Evolutionary conservation across 1,140 invertebrate genomes (phyloP).

Genomic region (Bicyclus anynana): DNA sequence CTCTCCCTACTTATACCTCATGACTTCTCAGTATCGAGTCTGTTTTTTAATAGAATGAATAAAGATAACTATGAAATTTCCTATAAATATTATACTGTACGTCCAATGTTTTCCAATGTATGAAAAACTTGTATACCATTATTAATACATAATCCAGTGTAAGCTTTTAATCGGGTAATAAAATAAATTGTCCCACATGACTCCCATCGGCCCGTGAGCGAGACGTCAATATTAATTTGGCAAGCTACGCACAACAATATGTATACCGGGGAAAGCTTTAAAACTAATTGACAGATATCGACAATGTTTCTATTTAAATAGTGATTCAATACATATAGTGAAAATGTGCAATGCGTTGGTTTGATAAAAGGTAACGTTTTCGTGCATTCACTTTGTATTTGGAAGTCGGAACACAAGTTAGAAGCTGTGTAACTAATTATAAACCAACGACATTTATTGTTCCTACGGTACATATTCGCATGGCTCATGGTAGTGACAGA

Average conservation of each 20-base stretch:
- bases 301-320: constrained; percentile 29
- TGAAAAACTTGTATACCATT: constrained; percentile 38
- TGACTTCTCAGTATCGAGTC: too few species aligned
- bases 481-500: too few species aligned
- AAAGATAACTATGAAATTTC: too few species aligned
- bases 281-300: constrained; percentile 39
- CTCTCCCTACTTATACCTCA: too few species aligned
- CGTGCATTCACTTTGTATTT: too few species aligned
- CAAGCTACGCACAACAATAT: constrained; percentile 44
- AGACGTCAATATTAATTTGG: constrained; percentile 66
- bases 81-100: too few species aligned
- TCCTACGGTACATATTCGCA: too few species aligned
- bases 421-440: too few species aligned
- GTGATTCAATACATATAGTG: neutral
- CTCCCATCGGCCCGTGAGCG: constrained; percentile 30
- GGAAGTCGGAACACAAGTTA: too few species aligned
- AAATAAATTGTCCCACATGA: constrained; percentile 54
- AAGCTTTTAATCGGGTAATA: constrained; percentile 62
- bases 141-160: constrained; percentile 42
- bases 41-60: too few species aligned
- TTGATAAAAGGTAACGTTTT: too few species aligned
- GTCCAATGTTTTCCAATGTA: constrained; percentile 18
- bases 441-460: too few species aligned
- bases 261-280: constrained; percentile 47
- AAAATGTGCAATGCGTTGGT: neutral